Evolutionary conservation across 1,140 invertebrate genomes (phyloP), one percentile per base, ranked within the genome.

Genomic region (Penaeus vannamei): DNA sequence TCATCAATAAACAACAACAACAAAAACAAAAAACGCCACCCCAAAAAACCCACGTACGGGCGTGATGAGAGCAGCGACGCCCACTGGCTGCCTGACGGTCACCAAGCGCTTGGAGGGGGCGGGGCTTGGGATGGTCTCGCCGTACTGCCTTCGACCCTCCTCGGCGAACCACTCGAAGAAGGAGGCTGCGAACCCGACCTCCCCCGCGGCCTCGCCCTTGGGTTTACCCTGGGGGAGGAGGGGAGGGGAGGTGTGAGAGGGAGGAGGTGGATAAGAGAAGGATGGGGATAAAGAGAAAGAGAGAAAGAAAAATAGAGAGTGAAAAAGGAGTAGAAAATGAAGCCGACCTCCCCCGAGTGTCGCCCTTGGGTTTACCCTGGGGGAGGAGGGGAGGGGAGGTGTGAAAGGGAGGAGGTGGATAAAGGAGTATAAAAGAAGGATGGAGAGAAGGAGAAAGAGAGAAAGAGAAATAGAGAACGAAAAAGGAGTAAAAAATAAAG

Each of bases 161-260:
- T 95, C 95, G 17, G 94, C 93, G 93, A 94, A 95, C 94, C 94
- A 95, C 90, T 95, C 94, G 59, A 95, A 92, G 91, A 94, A 95
- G 7, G 92, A 92, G 14, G 94, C 93, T 5, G 94, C 94, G 92
- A 95, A 95, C 36, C 86, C 92, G n/a, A 95, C 93, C 91, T 95
- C 95, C 12, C 93, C 94, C 26, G 90, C 87, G 8, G 95, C 92
- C 90, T 95, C 95, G 4, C 91, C 91, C 42, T 95, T 79, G 32
- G 94, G 93, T 92, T 95, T 95, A 0, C 95, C 95, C 93, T 94
- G 86, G 7, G 7, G 10, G 42, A 69, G 72, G 42, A 42, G 46
- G n/a, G n/a, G n/a, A n/a, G n/a, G n/a, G n/a, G n/a, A n/a, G n/a
- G n/a, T n/a, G n/a, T n/a, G n/a, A n/a, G n/a, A n/a, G n/a, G n/a